Evolutionary conservation across 1,140 invertebrate species (phyloP).

Genomic region (Papilio machaon): DNA sequence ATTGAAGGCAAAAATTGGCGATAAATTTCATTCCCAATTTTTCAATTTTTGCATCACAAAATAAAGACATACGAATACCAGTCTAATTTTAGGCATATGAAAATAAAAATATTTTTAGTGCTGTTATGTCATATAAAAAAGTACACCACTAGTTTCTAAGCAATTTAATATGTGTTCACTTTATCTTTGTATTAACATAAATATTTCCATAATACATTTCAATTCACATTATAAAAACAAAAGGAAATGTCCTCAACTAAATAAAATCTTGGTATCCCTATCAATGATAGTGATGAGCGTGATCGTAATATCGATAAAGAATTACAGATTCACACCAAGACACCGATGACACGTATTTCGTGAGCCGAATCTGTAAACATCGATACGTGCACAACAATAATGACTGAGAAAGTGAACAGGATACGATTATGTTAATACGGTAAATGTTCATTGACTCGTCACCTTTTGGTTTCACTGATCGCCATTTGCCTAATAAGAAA

Average conservation of each 20-base stretch:
- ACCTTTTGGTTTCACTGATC: constrained; percentile 11
- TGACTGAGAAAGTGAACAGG: constrained; percentile 33
- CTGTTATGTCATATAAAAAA: too few relatives aligned
- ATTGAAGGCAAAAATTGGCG: too few relatives aligned
- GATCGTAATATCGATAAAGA: constrained; percentile 55
- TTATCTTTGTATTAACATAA: too few relatives aligned
- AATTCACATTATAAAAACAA: not conserved
- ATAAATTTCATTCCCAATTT: too few relatives aligned
- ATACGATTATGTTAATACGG: constrained; percentile 26
- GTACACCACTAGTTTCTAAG: too few relatives aligned
- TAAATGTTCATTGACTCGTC: constrained; percentile 18
- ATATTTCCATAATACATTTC: too few relatives aligned
- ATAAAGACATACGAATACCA: too few relatives aligned
- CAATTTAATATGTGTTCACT: too few relatives aligned
- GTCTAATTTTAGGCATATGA: too few relatives aligned
- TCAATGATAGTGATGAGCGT: constrained; percentile 52
- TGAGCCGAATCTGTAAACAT: constrained; percentile 50
- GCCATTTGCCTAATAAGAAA: not conserved
- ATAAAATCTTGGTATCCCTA: constrained; percentile 2
- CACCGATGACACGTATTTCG: constrained; percentile 55
- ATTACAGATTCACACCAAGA: constrained; percentile 45
- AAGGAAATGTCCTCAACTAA: not conserved
- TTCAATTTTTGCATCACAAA: too few relatives aligned
- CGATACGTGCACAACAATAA: constrained; percentile 18
- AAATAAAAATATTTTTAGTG: too few relatives aligned